Evolutionary conservation across 2,888 invertebrate genomes (phyloP), one percentile per base, ranked within the genome.

Genomic region (Poecilobothrus nobilitatus): DNA sequence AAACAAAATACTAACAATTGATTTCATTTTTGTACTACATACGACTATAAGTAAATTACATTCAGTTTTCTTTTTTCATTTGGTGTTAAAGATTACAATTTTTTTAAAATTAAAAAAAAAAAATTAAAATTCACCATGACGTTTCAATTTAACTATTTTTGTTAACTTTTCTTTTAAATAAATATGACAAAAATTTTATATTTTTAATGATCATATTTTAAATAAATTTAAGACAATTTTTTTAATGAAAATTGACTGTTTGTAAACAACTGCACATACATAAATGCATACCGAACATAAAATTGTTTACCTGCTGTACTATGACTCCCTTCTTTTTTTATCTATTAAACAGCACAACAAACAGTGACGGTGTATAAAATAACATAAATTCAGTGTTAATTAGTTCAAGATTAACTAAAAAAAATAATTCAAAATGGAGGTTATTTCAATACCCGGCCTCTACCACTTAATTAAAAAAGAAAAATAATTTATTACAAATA

Each of bases 381-480:
- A 15, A 53, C n/a, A 53, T 53, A 15, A 53, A 53, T 53, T 53
- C 6, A 53, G 53, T 18, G 53, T 53, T 53, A 53, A 53, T 53
- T 53, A 53, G 53, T 53, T 53, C 53, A 53, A 53, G 53, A 53
- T 53, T 53, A 44, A 9, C 53, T 53, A 53, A 53, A 53, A 37
- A 37, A 37, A 37, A 37, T 37, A 37, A 37, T 37, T 37, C 7
- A 5, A 37, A 27, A 37, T 37, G 37, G 7, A 37, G 37, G 37
- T 37, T 37, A 12, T 8, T 37, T 37, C 6, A 37, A 10, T 37
- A 37, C 37, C 27, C 27, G 27, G 27, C 27, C 27, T 27, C 2
- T 27, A 27, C 5, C 27, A 27, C 27, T 27, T 27, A 5, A 27
- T 27, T 27, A n/a, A n/a, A n/a, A n/a, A n/a, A n/a, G 5, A 27